phyloP scores from a whole-genome alignment of 2,113 vertebrate genomes.

The Capreolus pygargus region DNA sequence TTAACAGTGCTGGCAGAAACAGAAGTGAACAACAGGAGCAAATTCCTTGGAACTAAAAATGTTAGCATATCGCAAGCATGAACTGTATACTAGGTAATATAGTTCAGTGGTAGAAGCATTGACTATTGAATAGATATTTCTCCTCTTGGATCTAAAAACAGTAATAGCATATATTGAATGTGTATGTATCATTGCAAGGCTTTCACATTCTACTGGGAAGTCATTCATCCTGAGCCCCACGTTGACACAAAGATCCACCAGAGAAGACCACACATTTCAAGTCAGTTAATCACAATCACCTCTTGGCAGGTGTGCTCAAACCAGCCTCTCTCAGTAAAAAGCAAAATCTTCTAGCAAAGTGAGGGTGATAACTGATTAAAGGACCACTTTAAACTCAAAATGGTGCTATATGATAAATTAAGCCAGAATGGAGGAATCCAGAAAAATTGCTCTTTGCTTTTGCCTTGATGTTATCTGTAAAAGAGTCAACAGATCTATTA shows the following conservation, averaged over 20 bases:
- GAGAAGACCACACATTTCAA: not conserved
- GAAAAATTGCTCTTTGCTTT: slow-evolving; percentile 74
- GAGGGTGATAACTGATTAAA: not conserved
- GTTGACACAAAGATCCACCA: not conserved
- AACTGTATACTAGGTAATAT: not conserved
- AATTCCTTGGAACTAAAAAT: not conserved
- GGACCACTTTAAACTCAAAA: not conserved
- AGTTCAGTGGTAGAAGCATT: not conserved
- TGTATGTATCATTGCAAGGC: not conserved
- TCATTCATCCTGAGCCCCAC: not conserved
- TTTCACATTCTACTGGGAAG: not conserved
- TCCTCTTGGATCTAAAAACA: not conserved
- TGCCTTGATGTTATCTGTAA: slow-evolving; percentile 63
- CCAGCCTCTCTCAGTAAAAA: not conserved
- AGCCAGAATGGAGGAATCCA: slow-evolving; percentile 12
- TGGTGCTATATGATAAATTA: not conserved
- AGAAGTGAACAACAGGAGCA: not conserved
- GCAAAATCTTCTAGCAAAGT: not conserved
- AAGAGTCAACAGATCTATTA: slow-evolving; percentile 27
- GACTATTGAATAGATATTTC: not conserved
- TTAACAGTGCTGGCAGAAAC: not conserved
- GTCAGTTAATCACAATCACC: not conserved
- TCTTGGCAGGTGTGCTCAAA: not conserved
- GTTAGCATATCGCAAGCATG: not conserved
- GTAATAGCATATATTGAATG: not conserved